phyloP scores from a whole-genome alignment of 2,888 invertebrate genomes.

The Osmoderma eremita region DNA sequence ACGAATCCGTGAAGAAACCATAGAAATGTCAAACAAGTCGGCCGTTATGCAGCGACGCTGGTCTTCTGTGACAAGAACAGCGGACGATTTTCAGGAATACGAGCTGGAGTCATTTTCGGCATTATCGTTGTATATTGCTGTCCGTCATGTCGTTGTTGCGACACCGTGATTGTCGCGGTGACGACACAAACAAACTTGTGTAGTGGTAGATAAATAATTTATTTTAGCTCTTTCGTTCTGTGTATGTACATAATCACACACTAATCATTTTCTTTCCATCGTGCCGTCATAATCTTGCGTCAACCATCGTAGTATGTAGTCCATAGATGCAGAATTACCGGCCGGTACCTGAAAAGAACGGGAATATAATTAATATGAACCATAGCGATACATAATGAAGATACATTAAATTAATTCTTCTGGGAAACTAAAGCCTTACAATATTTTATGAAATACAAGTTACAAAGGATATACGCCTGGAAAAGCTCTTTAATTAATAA shows the following conservation, averaged over 20 bases:
- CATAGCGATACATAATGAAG: not conserved
- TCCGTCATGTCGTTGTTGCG: constrained; percentile 2
- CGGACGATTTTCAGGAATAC: constrained; percentile 21
- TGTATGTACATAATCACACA: constrained; percentile 6
- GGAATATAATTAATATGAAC: constrained; percentile 25
- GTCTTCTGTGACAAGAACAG: constrained; percentile 26
- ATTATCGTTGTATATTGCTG: constrained; percentile 14
- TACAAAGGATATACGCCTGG: too few species aligned
- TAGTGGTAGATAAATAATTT: constrained; percentile 1
- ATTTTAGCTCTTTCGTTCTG: not conserved
- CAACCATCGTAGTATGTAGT: constrained; percentile 70
- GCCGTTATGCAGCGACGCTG: constrained; percentile 41
- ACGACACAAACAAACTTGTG: constrained; percentile 15
- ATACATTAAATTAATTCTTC: too few species aligned
- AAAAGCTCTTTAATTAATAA: too few species aligned
- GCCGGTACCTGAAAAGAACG: constrained; percentile 64
- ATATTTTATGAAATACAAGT: too few species aligned
- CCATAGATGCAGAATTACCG: constrained; percentile 77
- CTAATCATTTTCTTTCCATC: constrained; percentile 31
- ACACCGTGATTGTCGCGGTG: constrained; percentile 17
- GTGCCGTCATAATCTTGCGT: constrained; percentile 48
- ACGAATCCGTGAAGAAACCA: constrained; percentile 50
- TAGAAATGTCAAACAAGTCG: constrained; percentile 53
- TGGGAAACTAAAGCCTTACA: too few species aligned
- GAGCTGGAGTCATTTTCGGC: constrained; percentile 8